A percentile compares a stretch with the other conserved stretches of the same genome.
These are phyloP conservation scores for Corvus hawaiiensis DNA, from an alignment of 2,113 vertebrate genomes.

Conservation along the genomic window DNA sequence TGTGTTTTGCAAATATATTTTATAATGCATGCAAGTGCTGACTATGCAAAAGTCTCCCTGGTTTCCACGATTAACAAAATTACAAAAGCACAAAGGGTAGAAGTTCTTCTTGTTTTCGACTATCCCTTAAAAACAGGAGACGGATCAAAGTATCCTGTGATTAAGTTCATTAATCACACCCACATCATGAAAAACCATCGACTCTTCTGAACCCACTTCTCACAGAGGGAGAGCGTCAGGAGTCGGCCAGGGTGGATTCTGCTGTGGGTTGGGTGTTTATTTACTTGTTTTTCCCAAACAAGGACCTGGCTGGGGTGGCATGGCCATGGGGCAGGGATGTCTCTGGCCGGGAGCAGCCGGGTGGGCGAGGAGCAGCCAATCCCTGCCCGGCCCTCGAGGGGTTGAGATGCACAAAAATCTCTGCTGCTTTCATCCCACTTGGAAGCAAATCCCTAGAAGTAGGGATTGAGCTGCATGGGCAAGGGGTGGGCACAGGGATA, in stretches of 20 bases:
- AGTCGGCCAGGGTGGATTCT: background rate
- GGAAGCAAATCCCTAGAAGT: accelerated
- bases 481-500: accelerated
- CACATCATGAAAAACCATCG: background rate
- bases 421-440: background rate
- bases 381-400: background rate
- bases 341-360: background rate
- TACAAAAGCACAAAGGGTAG: constrained; percentile 27
- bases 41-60: background rate
- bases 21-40: constrained; percentile 24
- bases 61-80: constrained; percentile 31
- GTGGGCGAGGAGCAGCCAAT: background rate
- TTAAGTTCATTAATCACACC: constrained; percentile 41
- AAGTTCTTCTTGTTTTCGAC: constrained; percentile 8
- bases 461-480: background rate
- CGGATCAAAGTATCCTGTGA: constrained; percentile 38
- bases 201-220: background rate
- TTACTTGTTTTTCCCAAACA: background rate
- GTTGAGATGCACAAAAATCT: accelerated
- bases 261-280: background rate
- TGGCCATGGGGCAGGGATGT: background rate
- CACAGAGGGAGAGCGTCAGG: background rate
- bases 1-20: constrained; percentile 49
- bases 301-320: background rate
- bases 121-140: background rate